Evolutionary conservation across 2,888 invertebrate species (phyloP).

Genomic region (Drosophila affinis): DNA sequence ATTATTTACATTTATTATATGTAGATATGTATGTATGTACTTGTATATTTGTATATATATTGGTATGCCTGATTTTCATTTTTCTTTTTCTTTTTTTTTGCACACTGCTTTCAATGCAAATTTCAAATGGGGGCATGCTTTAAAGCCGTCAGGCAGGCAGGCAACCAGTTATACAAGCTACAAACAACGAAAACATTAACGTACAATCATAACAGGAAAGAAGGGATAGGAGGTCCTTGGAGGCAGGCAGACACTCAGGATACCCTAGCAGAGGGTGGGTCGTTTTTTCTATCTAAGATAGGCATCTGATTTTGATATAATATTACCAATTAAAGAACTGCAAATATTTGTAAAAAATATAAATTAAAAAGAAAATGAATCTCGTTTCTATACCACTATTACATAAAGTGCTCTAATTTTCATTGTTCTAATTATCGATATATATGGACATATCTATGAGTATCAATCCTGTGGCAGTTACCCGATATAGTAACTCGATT

Average conservation of each 20-base stretch:
- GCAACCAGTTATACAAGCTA: constrained; percentile 43
- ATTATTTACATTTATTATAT: constrained; percentile 71
- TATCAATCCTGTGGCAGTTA: too few relatives aligned
- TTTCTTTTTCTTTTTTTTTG: constrained; percentile 27
- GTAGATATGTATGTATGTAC: constrained; percentile 40
- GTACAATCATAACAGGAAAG: constrained; percentile 30
- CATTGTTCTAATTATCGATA: too few relatives aligned
- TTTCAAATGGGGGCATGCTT: constrained; percentile 70
- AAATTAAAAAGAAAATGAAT: too few relatives aligned
- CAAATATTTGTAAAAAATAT: too few relatives aligned
- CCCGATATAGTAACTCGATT: too few relatives aligned
- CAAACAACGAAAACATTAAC: constrained; percentile 37
- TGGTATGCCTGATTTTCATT: constrained; percentile 50
- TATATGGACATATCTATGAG: too few relatives aligned
- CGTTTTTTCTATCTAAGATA: too few relatives aligned
- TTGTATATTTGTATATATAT: constrained; percentile 38
- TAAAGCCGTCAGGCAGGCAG: constrained; percentile 47
- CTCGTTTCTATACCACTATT: too few relatives aligned
- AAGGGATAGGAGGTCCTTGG: not conserved
- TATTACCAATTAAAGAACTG: too few relatives aligned
- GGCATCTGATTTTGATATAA: too few relatives aligned
- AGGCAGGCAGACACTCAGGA: not conserved
- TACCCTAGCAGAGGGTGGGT: not conserved
- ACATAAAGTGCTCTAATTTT: too few relatives aligned
- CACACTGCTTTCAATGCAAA: constrained; percentile 67